Evolutionary conservation across 2,113 vertebrate genomes (phyloP).

Genomic region (Aepyceros melampus): DNA sequence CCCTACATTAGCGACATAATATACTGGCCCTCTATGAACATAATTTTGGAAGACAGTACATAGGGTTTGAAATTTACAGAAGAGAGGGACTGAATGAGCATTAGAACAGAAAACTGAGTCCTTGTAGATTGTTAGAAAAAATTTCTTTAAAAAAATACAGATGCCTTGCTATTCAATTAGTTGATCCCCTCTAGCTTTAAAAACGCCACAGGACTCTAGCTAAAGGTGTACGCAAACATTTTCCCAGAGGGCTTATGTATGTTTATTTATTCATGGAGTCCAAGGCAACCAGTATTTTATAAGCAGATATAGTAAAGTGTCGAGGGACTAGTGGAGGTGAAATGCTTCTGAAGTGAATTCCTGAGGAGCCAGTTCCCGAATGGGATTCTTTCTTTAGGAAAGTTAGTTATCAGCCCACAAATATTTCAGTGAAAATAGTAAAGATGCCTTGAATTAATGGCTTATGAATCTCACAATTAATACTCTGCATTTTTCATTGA

Average conservation of each 20-base stretch:
- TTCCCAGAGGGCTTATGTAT: conserved; percentile 39
- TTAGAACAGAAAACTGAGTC: not conserved
- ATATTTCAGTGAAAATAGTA: not conserved
- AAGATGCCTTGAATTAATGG: not conserved
- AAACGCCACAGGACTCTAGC: conserved; percentile 43
- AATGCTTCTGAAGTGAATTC: conserved; percentile 6
- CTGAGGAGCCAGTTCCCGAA: not conserved
- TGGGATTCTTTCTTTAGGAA: not conserved
- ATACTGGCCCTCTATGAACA: not conserved
- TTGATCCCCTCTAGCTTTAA: conserved; percentile 42
- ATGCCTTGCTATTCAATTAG: conserved; percentile 58
- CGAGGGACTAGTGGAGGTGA: not conserved
- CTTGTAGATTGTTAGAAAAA: not conserved
- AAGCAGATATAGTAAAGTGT: not conserved
- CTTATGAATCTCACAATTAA: not conserved
- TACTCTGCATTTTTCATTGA: not conserved
- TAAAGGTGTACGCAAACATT: conserved; percentile 46
- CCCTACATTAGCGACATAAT: not conserved
- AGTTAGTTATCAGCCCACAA: not conserved
- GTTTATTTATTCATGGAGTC: conserved; percentile 53
- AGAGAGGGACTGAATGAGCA: not conserved
- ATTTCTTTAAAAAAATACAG: conserved; percentile 9
- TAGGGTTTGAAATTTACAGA: not conserved
- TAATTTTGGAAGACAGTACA: conserved; percentile 1
- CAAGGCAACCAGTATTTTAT: conserved; percentile 37